Conservation (phyloP, 2,888 invertebrate genomes). For the Romanomermis culicivorax region DNA sequence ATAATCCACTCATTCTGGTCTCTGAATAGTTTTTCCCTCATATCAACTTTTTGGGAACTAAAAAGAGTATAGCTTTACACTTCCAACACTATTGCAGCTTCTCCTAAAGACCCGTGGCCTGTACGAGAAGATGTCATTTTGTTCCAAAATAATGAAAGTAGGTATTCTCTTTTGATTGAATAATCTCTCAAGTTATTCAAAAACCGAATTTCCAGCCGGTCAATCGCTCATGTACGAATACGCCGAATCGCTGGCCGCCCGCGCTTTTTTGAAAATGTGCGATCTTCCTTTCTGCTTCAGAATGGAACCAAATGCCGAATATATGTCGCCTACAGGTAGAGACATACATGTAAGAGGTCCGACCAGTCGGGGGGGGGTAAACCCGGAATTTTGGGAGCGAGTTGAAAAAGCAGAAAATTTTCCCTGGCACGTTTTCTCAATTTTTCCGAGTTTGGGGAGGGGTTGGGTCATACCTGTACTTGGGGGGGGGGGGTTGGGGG, state of each 20-base stretch:
- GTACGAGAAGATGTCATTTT: not conserved
- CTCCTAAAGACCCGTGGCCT: not conserved
- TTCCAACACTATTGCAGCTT: not conserved
- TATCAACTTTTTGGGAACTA: no score
- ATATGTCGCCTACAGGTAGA: slow-evolving; percentile 79
- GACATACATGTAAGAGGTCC: no score
- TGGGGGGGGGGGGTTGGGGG: no score
- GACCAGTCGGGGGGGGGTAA: no score
- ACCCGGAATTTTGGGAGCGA: no score
- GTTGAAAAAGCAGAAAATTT: not conserved
- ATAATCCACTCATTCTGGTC: no score
- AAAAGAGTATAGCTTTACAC: no score
- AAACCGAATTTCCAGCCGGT: slow-evolving; percentile 41
- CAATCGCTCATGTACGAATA: slow-evolving; percentile 81
- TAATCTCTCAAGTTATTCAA: not conserved
- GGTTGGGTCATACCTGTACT: no score
- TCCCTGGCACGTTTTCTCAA: no score
- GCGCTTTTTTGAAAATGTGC: slow-evolving; percentile 80
- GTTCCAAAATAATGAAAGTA: not conserved
- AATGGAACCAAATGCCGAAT: slow-evolving; percentile 70
- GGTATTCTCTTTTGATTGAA: not conserved
- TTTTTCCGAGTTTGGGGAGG: no score
- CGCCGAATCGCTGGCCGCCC: slow-evolving; percentile 75
- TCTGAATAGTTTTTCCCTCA: no score
- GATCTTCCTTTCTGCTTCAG: slow-evolving; percentile 58